These are phyloP conservation scores for Propsilocerus akamusi DNA, from an alignment of 1,140 invertebrate species.

Conservation along the genomic window DNA sequence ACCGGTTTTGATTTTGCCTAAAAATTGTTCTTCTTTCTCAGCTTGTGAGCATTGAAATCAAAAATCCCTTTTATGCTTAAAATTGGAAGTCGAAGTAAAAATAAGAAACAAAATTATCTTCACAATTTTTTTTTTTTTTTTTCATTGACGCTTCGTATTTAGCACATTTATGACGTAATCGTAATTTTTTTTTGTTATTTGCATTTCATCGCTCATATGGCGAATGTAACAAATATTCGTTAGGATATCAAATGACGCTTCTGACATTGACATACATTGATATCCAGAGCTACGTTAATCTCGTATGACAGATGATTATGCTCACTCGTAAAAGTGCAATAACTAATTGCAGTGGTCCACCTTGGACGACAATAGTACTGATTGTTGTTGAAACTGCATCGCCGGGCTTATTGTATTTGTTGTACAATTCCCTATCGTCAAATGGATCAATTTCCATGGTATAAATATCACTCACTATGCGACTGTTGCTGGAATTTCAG, in stretches of 20 bases:
- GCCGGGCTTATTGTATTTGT: constrained; percentile 18
- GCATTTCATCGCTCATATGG: background rate
- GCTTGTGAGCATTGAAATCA: no score
- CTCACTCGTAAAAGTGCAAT: constrained; percentile 79
- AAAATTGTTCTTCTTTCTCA: no score
- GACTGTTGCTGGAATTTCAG: no score
- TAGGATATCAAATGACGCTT: no score
- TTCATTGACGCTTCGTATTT: background rate
- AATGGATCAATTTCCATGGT: constrained; percentile 1
- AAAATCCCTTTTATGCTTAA: no score
- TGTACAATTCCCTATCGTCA: background rate
- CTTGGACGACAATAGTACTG: constrained; percentile 79
- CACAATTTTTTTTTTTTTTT: background rate
- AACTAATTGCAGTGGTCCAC: constrained; percentile 67
- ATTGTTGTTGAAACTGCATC: constrained; percentile 49
- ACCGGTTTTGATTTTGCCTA: no score
- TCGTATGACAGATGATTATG: constrained; percentile 9
- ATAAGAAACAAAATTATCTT: background rate
- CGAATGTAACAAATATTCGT: no score
- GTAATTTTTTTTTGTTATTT: background rate
- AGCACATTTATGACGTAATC: background rate
- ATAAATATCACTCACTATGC: background rate
- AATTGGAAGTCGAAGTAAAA: background rate
- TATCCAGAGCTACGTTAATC: no score
- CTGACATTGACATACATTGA: no score